Evolutionary conservation across 2,113 vertebrate genomes (phyloP).

Genomic region (Cyanoramphus novaezelandiae): DNA sequence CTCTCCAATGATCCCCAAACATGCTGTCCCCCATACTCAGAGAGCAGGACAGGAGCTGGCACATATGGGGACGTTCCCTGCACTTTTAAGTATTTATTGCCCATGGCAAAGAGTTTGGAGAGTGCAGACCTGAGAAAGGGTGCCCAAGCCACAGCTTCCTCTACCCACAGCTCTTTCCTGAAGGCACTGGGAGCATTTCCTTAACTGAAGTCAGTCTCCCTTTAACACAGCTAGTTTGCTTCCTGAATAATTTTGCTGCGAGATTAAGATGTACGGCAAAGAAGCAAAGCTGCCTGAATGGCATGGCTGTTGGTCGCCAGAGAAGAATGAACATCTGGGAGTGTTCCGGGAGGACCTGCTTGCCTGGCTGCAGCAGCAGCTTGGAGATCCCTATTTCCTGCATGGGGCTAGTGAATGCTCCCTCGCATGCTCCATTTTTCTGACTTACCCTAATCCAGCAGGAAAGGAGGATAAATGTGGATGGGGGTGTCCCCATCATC

Average conservation of each 20-base stretch:
- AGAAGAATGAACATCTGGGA: background rate
- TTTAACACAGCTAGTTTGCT: background rate
- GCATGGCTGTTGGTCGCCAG: background rate
- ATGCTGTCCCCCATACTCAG: background rate
- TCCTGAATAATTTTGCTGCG: background rate
- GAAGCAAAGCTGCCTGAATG: background rate
- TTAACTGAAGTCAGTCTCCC: background rate
- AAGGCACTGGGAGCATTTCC: background rate
- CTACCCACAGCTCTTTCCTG: background rate
- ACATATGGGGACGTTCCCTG: background rate
- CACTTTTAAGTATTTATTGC: background rate
- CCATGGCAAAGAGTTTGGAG: background rate
- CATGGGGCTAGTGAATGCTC: background rate
- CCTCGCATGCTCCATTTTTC: background rate
- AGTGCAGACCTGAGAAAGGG: background rate
- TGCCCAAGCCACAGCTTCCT: background rate
- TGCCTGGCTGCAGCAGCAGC: background rate
- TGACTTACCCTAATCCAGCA: background rate
- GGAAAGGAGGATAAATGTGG: background rate
- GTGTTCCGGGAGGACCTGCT: background rate
- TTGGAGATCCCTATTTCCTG: background rate
- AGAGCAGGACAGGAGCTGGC: background rate
- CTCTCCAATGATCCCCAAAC: fast-evolving
- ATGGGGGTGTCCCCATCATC: background rate
- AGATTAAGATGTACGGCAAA: background rate